phyloP scores from a whole-genome alignment of 2,797 vertebrate genomes.

The Naso thynnoides region DNA sequence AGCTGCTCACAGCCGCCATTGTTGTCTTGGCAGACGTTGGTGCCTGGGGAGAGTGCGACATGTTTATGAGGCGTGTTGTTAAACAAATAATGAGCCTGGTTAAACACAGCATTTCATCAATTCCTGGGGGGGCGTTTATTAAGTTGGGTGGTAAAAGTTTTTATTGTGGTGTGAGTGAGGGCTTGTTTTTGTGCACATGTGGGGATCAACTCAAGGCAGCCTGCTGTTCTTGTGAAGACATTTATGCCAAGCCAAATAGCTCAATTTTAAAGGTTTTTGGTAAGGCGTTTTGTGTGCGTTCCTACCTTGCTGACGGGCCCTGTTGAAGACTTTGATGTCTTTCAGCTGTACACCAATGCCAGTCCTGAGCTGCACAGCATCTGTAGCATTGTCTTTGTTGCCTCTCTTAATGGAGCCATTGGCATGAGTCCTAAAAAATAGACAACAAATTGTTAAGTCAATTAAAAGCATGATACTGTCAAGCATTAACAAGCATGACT shows the following conservation, averaged over 20 bases:
- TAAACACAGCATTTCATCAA: slow-evolving; percentile 11
- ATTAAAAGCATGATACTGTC: not conserved
- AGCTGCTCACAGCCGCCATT: slow-evolving; percentile 96
- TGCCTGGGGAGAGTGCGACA: slow-evolving; percentile 82
- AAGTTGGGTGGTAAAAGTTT: not conserved
- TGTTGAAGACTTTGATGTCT: slow-evolving; percentile 99
- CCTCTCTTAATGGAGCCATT: slow-evolving; percentile 98
- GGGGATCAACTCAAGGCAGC: not conserved
- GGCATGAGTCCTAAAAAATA: slow-evolving; percentile 90
- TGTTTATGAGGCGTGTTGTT: slow-evolving; percentile 13
- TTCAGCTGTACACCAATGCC: slow-evolving; percentile 97
- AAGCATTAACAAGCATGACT: not conserved
- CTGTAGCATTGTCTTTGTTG: slow-evolving; percentile 95
- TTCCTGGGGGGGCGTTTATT: not conserved
- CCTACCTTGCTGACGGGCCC: slow-evolving; percentile 93
- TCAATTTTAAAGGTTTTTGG: not conserved
- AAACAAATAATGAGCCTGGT: slow-evolving; percentile 23
- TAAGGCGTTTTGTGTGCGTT: not conserved
- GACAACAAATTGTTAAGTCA: slow-evolving; percentile 13
- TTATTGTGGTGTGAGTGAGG: not conserved
- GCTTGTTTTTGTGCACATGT: not conserved
- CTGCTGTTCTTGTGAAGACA: not conserved
- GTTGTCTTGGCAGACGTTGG: slow-evolving; percentile 92
- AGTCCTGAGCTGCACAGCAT: slow-evolving; percentile 92
- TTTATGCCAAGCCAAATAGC: not conserved